These are phyloP conservation scores for Manis javanica DNA, from an alignment of 2,797 vertebrate genomes.

Conservation along the genomic window DNA sequence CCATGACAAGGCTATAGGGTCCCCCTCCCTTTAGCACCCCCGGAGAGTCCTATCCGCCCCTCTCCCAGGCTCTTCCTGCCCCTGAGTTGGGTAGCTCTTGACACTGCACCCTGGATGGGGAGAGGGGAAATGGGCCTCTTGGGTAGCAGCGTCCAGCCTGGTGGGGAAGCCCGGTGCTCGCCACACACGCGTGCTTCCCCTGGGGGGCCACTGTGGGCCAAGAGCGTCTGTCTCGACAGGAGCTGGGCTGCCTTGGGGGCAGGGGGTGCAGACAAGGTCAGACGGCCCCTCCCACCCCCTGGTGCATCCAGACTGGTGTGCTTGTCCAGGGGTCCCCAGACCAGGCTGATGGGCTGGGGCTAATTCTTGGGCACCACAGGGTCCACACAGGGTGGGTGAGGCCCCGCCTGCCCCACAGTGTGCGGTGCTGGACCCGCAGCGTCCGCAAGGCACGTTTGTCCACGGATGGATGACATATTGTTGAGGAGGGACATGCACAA, in stretches of 20 bases:
- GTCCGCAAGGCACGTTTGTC: background rate
- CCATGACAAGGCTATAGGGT: background rate
- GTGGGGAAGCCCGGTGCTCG: background rate
- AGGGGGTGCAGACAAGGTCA: background rate
- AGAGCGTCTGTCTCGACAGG: background rate
- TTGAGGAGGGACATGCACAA: too few relatives aligned
- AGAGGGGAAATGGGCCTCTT: background rate
- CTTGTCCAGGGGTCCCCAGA: background rate
- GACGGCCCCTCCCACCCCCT: background rate
- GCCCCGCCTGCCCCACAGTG: background rate
- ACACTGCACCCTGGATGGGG: background rate
- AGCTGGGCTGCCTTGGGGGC: background rate
- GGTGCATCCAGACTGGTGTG: background rate
- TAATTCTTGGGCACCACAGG: background rate
- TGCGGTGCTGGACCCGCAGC: background rate
- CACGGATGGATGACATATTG: background rate
- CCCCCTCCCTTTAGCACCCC: background rate
- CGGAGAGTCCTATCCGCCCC: too few relatives aligned
- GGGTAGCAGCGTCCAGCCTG: too few relatives aligned
- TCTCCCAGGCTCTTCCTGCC: background rate
- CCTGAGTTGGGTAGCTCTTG: background rate
- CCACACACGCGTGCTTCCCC: background rate
- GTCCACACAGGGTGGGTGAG: background rate
- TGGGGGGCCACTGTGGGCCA: rapidly evolving
- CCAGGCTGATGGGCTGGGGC: background rate